Percentiles rank a stretch among this genome's conserved stretches.
Conservation (phyloP, 2,113 vertebrate species). For the Platysternon megacephalum region DNA sequence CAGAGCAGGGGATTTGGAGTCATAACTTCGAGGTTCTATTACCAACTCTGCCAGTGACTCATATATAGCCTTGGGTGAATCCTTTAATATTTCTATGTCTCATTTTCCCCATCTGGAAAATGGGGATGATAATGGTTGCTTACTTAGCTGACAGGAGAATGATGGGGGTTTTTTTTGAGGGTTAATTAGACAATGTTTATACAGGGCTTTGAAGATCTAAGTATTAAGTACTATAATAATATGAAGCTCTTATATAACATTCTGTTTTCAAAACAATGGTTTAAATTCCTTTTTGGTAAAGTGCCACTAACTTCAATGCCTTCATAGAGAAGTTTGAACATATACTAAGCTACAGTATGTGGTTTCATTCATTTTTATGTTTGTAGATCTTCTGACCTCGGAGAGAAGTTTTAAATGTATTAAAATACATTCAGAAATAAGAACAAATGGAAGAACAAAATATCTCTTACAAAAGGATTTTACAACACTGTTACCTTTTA, state of each 20-base stretch:
- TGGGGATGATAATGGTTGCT: neutral
- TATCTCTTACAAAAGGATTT: neutral
- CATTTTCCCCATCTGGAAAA: neutral
- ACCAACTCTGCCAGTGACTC: neutral
- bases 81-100: neutral
- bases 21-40: neutral
- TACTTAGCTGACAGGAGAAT: neutral
- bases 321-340: neutral
- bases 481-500: neutral
- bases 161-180: neutral
- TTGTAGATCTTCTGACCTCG: neutral
- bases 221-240: neutral
- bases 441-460: neutral
- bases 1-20: slow-evolving; percentile 1
- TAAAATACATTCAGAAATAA: neutral
- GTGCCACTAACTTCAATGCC: neutral
- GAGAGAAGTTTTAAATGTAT: neutral
- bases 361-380: neutral
- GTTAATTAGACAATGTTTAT: neutral
- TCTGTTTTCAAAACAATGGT: slow-evolving; percentile 4
- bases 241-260: neutral
- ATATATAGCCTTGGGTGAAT: neutral
- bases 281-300: neutral
- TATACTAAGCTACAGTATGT: neutral
- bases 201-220: neutral